Evolutionary conservation across 2,113 vertebrate species (phyloP).

Genomic region (Syngnathus floridae): DNA sequence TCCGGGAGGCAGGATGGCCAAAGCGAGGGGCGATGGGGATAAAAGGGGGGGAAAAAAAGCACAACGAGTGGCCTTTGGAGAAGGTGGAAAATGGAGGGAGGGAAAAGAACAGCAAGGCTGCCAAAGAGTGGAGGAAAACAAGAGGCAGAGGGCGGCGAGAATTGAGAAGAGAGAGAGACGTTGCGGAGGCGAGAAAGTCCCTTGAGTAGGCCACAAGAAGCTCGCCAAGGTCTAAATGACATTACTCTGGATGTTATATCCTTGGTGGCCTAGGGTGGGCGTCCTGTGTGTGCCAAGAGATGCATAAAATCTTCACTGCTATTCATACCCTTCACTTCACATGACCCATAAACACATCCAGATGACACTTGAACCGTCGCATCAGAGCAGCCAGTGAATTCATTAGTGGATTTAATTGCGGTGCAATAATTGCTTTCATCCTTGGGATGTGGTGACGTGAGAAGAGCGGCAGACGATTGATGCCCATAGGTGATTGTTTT

Average conservation of each 20-base stretch:
- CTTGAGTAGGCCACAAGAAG: slow-evolving; percentile 56
- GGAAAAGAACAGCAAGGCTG: slow-evolving; percentile 38
- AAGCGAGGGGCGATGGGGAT: slow-evolving; percentile 26
- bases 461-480: not conserved
- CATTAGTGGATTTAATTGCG: slow-evolving; percentile 85
- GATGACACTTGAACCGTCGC: slow-evolving; percentile 65
- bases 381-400: slow-evolving; percentile 85
- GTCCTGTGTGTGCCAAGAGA: slow-evolving; percentile 58
- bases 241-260: slow-evolving; percentile 67
- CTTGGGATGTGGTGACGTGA: slow-evolving; percentile 14
- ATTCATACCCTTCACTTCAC: slow-evolving; percentile 57
- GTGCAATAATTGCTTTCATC: slow-evolving; percentile 25
- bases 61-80: slow-evolving; percentile 8
- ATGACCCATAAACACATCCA: slow-evolving; percentile 55
- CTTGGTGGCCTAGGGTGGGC: slow-evolving; percentile 64
- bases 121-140: slow-evolving; percentile 39
- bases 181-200: slow-evolving; percentile 56
- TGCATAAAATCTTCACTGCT: slow-evolving; percentile 60
- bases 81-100: slow-evolving; percentile 25
- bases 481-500: not conserved
- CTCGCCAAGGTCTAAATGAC: slow-evolving; percentile 73
- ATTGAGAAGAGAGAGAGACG: slow-evolving; percentile 39
- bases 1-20: slow-evolving; percentile 43
- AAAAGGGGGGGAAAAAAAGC: slow-evolving; percentile 27
- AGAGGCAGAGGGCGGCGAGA: slow-evolving; percentile 28